Evolutionary conservation across 2,888 invertebrate genomes (phyloP).

Genomic region (Schrankia costaestrigalis): DNA sequence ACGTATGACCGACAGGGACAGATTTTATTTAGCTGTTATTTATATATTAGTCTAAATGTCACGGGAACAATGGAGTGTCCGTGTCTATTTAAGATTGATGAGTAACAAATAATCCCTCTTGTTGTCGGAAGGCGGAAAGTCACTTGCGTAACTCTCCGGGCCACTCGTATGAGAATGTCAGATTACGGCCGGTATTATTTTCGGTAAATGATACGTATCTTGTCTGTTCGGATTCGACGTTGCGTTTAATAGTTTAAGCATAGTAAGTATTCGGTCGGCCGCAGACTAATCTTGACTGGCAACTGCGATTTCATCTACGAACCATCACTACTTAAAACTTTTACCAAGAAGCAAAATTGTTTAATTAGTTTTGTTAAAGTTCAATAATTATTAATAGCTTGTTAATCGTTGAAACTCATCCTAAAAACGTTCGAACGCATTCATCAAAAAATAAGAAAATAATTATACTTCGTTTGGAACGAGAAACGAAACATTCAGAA

Average conservation of each 20-base stretch:
- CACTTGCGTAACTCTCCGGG: conserved; percentile 57
- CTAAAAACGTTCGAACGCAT: conserved; percentile 62
- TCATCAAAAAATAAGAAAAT: conserved; percentile 78
- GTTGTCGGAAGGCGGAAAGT: conserved; percentile 63
- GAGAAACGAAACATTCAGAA: conserved; percentile 66
- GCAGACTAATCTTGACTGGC: conserved; percentile 64
- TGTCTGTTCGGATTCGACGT: conserved; percentile 61
- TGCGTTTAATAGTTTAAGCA: conserved; percentile 69
- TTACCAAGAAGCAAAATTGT: conserved; percentile 61
- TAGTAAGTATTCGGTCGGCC: conserved; percentile 48
- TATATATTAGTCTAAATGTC: conserved; percentile 76
- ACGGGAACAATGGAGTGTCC: conserved; percentile 73
- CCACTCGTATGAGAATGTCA: conserved; percentile 61
- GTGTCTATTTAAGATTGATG: conserved; percentile 76
- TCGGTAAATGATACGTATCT: conserved; percentile 75
- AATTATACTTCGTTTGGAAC: conserved; percentile 71
- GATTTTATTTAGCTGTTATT: conserved; percentile 65
- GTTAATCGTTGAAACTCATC: conserved; percentile 48
- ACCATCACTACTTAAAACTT: conserved; percentile 43
- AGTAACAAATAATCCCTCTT: conserved; percentile 68
- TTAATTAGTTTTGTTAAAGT: conserved; percentile 52
- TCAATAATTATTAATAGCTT: conserved; percentile 53
- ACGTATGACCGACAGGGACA: conserved; percentile 49
- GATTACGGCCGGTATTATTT: conserved; percentile 71
- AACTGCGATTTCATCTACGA: conserved; percentile 48